Percentiles rank a stretch among this genome's conserved stretches.
These are phyloP conservation scores for Rosalia funebris DNA, from an alignment of 2,888 invertebrate species.

Conservation along the genomic window DNA sequence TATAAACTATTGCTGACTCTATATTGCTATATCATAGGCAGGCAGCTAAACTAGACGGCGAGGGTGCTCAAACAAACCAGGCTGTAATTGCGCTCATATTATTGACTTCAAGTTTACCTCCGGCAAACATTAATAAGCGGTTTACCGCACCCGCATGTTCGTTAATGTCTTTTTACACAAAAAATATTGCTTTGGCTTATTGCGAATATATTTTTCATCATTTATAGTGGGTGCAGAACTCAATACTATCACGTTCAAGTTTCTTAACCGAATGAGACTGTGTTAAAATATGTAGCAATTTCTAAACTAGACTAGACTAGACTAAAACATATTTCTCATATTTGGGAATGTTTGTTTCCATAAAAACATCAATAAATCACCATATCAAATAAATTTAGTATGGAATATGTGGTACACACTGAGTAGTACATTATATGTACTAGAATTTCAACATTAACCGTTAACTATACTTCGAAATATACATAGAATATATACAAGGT, in stretches of 20 bases:
- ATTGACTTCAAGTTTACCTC: constrained; percentile 33
- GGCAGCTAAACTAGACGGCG: constrained; percentile 59
- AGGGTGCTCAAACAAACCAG: constrained; percentile 39
- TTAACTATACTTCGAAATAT: too few relatives aligned
- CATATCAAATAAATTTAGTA: too few relatives aligned
- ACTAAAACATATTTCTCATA: too few relatives aligned
- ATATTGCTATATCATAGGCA: constrained; percentile 64
- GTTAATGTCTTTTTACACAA: constrained; percentile 25
- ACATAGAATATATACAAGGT: too few relatives aligned
- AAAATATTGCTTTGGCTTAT: constrained; percentile 26
- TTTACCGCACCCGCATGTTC: constrained; percentile 22
- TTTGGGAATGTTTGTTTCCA: too few relatives aligned
- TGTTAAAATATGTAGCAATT: too few relatives aligned
- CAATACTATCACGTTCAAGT: not conserved
- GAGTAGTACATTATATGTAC: too few relatives aligned
- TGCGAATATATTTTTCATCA: constrained; percentile 11
- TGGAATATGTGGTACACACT: too few relatives aligned
- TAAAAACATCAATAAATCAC: too few relatives aligned
- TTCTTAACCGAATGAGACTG: too few relatives aligned
- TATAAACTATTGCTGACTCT: constrained; percentile 63
- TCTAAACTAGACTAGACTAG: too few relatives aligned
- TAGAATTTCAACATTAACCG: too few relatives aligned
- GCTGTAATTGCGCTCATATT: constrained; percentile 35
- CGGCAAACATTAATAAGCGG: constrained; percentile 13
- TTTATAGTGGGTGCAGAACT: not conserved